These are phyloP conservation scores for Astur gentilis DNA, from an alignment of 2,113 vertebrate genomes.

Conservation along the genomic window DNA sequence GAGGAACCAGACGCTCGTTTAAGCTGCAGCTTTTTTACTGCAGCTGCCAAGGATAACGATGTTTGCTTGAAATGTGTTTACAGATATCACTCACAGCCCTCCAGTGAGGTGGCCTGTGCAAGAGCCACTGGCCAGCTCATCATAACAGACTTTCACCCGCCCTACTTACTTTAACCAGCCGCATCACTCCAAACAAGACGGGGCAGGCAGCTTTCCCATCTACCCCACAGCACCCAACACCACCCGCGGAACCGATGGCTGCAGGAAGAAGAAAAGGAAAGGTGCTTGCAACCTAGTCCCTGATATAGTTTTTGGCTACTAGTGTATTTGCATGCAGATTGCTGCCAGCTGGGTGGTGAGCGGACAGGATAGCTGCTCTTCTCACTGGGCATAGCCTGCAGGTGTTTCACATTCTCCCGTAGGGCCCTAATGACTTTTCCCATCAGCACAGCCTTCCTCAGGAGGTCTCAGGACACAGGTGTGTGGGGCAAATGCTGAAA, in stretches of 20 bases:
- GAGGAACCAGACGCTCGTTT: constrained; percentile 25
- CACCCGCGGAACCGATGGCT: accelerated
- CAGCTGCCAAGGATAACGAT: constrained; percentile 21
- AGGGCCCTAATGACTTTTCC: neutral
- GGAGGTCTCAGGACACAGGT: neutral
- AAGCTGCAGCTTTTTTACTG: neutral
- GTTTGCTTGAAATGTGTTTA: constrained; percentile 39
- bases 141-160: neutral
- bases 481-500: neutral
- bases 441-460: neutral
- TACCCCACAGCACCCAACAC: accelerated
- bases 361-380: neutral
- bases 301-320: neutral
- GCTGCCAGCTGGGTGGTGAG: neutral
- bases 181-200: neutral
- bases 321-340: neutral
- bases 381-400: neutral
- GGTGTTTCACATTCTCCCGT: neutral
- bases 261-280: accelerated
- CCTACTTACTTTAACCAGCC: neutral
- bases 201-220: neutral
- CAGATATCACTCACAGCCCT: neutral
- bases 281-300: accelerated
- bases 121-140: neutral
- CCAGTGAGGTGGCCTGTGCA: neutral